phyloP scores from a whole-genome alignment of 1,140 invertebrate genomes.

The Pseudachorutes palmiensis region DNA sequence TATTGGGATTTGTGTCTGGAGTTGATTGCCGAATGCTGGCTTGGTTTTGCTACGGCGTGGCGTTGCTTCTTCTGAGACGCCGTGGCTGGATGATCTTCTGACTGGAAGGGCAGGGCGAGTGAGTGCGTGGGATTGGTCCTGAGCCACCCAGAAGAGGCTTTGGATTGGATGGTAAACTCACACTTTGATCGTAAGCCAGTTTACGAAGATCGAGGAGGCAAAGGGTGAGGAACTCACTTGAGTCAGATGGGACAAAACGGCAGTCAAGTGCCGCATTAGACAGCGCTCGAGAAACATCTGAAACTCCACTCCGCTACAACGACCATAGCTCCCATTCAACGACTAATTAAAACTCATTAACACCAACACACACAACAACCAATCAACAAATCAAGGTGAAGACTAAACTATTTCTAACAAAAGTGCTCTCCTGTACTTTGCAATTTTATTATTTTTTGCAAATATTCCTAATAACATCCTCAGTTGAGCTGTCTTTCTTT shows the following conservation, averaged over 20 bases:
- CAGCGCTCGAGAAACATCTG: not conserved
- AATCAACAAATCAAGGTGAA: too few relatives aligned
- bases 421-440: too few relatives aligned
- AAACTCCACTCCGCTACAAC: not conserved
- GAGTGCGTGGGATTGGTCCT: not conserved
- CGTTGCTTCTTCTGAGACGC: not conserved
- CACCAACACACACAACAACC: not conserved
- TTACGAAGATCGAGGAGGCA: not conserved
- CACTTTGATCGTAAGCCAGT: not conserved
- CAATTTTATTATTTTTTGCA: too few relatives aligned
- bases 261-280: constrained; percentile 12
- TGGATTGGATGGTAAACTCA: not conserved
- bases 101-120: not conserved
- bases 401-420: too few relatives aligned
- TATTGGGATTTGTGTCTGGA: too few relatives aligned
- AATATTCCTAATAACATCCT: too few relatives aligned
- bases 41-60: not conserved
- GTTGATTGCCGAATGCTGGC: not conserved
- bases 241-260: not conserved
- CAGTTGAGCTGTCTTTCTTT: too few relatives aligned
- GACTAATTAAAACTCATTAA: not conserved
- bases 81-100: not conserved
- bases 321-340: not conserved
- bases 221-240: not conserved
- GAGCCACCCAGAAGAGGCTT: not conserved